Evolutionary conservation across 2,888 invertebrate genomes (phyloP).

Genomic region (Dicycla oo): DNA sequence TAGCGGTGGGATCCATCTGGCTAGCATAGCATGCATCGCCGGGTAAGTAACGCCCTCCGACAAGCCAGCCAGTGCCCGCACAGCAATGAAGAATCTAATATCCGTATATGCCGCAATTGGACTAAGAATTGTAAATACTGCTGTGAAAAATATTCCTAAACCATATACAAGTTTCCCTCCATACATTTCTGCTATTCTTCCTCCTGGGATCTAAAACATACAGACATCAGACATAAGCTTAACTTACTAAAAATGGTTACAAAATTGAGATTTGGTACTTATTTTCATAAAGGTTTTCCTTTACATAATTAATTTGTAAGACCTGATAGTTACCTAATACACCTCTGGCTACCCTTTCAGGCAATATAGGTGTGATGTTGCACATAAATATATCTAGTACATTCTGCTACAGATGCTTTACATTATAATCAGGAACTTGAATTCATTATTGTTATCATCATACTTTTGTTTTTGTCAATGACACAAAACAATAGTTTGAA

Average conservation of each 20-base stretch:
- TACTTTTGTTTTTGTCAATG: constrained; percentile 9
- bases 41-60: constrained; percentile 98
- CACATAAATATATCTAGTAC: neutral
- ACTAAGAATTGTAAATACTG: constrained; percentile 95
- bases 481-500: neutral
- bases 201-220: constrained; percentile 91
- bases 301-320: neutral
- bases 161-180: constrained; percentile 97
- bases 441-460: constrained; percentile 6
- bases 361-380: neutral
- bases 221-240: neutral
- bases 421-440: constrained; percentile 11
- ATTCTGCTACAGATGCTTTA: neutral
- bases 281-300: neutral
- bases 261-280: neutral
- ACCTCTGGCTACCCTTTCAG: neutral
- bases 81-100: constrained; percentile 93
- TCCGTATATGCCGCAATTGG: constrained; percentile 94
- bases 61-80: constrained; percentile 95
- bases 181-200: constrained; percentile 95
- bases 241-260: neutral
- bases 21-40: constrained; percentile 98
- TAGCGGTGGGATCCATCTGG: constrained; percentile 97
- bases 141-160: constrained; percentile 94
- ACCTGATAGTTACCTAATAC: neutral